phyloP scores from a whole-genome alignment of 2,888 invertebrate genomes.

The Tupiocoris notatus region DNA sequence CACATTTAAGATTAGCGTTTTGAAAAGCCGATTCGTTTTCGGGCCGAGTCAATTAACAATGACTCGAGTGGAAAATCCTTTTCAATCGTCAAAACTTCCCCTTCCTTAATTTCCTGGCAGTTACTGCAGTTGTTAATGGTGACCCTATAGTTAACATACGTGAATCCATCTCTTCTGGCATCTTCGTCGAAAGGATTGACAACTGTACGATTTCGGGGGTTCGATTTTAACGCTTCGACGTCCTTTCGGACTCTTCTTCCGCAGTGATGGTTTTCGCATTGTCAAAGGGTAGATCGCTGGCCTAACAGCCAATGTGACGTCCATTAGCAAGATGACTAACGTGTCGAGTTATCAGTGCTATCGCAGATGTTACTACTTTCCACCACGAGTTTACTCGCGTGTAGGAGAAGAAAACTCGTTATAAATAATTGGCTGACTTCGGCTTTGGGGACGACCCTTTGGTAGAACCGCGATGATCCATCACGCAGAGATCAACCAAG shows the following conservation, averaged over 20 bases:
- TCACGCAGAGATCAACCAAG: not conserved
- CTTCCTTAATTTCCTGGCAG: no score
- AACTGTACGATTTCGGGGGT: no score
- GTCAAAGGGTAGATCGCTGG: slow-evolving; percentile 34
- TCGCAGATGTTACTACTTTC: slow-evolving; percentile 33
- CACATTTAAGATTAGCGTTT: no score
- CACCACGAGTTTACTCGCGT: not conserved
- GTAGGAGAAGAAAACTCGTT: not conserved
- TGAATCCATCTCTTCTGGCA: no score
- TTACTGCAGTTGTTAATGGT: no score
- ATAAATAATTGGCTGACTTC: slow-evolving; percentile 5
- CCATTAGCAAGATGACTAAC: slow-evolving; percentile 39
- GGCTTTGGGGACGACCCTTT: not conserved
- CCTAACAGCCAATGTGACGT: slow-evolving; percentile 1
- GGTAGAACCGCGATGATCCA: not conserved
- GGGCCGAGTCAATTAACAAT: slow-evolving; percentile 28
- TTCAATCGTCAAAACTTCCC: slow-evolving; percentile 20
- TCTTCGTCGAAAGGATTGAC: no score
- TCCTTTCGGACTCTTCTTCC: slow-evolving; percentile 33
- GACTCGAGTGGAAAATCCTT: slow-evolving; percentile 36
- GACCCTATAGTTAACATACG: no score
- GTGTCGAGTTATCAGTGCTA: slow-evolving; percentile 35
- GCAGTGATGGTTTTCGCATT: slow-evolving; percentile 26
- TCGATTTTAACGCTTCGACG: no score
- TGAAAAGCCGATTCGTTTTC: slow-evolving; percentile 23